These are phyloP conservation scores for Zaprionus lachaisei DNA, from an alignment of 1,140 invertebrate genomes.

Conservation along the genomic window DNA sequence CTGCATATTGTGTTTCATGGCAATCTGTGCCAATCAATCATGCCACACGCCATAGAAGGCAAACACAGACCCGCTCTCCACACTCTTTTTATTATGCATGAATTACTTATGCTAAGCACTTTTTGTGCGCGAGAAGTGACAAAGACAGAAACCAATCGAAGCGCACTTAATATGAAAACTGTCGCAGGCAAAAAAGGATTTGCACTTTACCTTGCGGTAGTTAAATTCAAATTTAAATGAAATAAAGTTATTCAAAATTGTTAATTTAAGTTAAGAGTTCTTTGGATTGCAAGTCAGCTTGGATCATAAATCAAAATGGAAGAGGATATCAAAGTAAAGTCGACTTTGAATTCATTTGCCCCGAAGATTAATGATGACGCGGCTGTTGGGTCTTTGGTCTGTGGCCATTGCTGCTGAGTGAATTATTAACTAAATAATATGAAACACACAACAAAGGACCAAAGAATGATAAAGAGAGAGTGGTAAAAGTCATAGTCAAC, in stretches of 20 bases:
- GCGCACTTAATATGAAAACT: neutral
- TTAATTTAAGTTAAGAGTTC: neutral
- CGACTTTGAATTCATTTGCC: slow-evolving; percentile 34
- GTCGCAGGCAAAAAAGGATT: neutral
- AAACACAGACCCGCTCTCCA: neutral
- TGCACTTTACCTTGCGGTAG: neutral
- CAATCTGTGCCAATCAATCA: slow-evolving; percentile 74
- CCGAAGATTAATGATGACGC: slow-evolving; percentile 66
- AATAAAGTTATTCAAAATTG: slow-evolving; percentile 16
- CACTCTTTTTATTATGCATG: neutral
- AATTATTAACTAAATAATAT: slow-evolving; percentile 77
- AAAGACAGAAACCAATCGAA: slow-evolving; percentile 29
- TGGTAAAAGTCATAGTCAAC: slow-evolving; percentile 10
- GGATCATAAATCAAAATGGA: slow-evolving; percentile 29
- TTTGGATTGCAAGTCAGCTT: neutral
- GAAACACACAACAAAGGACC: slow-evolving; percentile 32
- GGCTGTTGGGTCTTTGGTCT: slow-evolving; percentile 9
- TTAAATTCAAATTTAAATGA: neutral
- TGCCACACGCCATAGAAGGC: slow-evolving; percentile 27
- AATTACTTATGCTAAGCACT: slow-evolving; percentile 20
- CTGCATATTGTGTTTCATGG: slow-evolving; percentile 52
- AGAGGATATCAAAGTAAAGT: slow-evolving; percentile 8
- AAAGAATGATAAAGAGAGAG: slow-evolving; percentile 8
- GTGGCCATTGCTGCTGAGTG: slow-evolving; percentile 14
- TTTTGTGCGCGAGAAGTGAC: slow-evolving; percentile 13